These are phyloP conservation scores for Drosophila robusta DNA, from an alignment of 2,888 invertebrate genomes.

Conservation along the genomic window DNA sequence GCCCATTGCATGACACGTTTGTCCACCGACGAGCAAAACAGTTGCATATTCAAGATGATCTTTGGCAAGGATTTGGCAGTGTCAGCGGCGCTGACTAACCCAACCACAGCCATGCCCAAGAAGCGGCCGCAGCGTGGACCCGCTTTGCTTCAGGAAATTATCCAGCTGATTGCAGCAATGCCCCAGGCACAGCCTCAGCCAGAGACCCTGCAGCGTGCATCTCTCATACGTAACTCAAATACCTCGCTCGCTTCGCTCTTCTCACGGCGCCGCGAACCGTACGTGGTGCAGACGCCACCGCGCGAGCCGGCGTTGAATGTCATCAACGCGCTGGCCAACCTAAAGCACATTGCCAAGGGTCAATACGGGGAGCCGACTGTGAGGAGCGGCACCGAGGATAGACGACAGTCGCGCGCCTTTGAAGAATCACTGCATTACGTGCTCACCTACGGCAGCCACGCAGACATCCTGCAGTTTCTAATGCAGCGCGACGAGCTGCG, in stretches of 20 bases:
- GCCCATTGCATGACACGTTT: constrained; percentile 82
- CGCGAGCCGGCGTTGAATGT: constrained; percentile 88
- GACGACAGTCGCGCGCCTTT: constrained; percentile 86
- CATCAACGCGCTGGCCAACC: constrained; percentile 87
- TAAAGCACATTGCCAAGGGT: constrained; percentile 87
- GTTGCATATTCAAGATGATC: constrained; percentile 68
- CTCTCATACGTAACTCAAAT: constrained; percentile 83
- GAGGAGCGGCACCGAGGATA: constrained; percentile 49
- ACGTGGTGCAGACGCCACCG: constrained; percentile 85
- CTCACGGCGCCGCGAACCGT: constrained; percentile 86
- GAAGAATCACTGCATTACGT: constrained; percentile 94
- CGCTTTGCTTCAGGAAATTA: constrained; percentile 89
- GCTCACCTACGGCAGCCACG: constrained; percentile 91
- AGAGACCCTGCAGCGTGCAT: constrained; percentile 81
- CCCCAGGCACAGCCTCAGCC: constrained; percentile 77
- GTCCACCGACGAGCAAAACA: constrained; percentile 74
- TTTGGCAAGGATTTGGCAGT: constrained; percentile 36
- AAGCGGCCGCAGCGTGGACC: constrained; percentile 88
- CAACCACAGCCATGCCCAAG: constrained; percentile 30
- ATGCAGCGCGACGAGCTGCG: constrained; percentile 89
- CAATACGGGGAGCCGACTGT: constrained; percentile 83
- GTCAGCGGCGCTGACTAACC: constrained; percentile 1
- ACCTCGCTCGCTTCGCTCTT: constrained; percentile 79
- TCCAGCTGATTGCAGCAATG: constrained; percentile 88
- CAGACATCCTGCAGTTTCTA: constrained; percentile 91